Percentiles rank a stretch among this genome's conserved stretches.
phyloP scores from a whole-genome alignment of 2,113 vertebrate genomes.

The Oenanthe oenanthe region DNA sequence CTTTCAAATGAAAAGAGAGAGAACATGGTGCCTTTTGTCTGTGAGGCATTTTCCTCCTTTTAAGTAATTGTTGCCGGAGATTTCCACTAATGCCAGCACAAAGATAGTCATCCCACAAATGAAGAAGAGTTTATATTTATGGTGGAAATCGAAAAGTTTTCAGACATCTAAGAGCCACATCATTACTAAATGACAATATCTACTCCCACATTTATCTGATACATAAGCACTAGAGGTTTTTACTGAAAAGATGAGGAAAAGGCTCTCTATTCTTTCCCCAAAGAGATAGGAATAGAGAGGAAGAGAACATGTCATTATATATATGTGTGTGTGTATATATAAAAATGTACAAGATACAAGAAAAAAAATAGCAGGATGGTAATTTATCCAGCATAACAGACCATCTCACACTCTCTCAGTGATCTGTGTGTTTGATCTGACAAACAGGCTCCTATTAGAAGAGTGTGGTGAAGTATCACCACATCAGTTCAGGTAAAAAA shows the following conservation, averaged over 20 bases:
- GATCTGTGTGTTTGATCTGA: neutral
- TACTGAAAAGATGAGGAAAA: neutral
- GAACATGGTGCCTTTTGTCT: neutral
- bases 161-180: neutral
- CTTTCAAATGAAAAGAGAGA: neutral
- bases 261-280: neutral
- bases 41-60: neutral
- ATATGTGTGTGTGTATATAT: neutral
- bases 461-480: neutral
- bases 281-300: neutral
- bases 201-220: neutral
- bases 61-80: neutral
- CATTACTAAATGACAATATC: slow-evolving; percentile 20
- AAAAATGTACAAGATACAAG: neutral
- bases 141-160: neutral
- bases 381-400: neutral
- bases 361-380: neutral
- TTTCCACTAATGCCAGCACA: neutral
- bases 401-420: neutral
- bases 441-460: neutral
- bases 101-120: neutral
- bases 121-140: neutral
- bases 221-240: neutral
- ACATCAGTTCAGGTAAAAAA: slow-evolving; percentile 17
- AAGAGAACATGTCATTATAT: neutral